Evolutionary conservation across 1,140 invertebrate species (phyloP), one percentile per base, ranked within the genome.

Genomic region (Trypoxylus dichotomus): DNA sequence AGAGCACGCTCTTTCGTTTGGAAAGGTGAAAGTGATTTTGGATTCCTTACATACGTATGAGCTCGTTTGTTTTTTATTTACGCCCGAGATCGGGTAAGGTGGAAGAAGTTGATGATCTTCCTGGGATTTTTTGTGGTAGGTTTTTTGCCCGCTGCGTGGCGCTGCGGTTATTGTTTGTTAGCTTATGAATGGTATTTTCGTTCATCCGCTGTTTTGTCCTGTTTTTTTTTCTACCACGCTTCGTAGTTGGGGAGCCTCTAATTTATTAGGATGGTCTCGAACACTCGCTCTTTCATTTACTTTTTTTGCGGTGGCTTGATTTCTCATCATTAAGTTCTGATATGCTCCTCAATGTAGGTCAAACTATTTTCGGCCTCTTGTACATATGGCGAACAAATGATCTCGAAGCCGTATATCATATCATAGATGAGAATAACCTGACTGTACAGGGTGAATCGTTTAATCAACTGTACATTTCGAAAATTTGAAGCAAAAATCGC

Each of bases 331-430:
- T 73, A 73, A 21, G 29, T 37, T 29, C 7, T n/a, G 27, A 21
- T 41, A 19, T 25, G 72, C 37, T 41, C 13, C 29, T 19, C 41
- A 37, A 74, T 74, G 29, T 43, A 43, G 41, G 41, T 74, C 41
- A 41, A 74, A 41, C 29, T 41, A 74, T 41, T 74, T 74, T 74
- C 15, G 71, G 63, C 11, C 32, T 63, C 43, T n/a, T 10, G 42
- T 21, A 77, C 47, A 77, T 29, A 76, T 68, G 63, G 63, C 8
- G 25, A 71, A 71, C 29, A 71, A 71, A 71, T 71, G 63, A 32
- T 15, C 1, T 68, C 32, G 10, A 37, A 5, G 5, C 32, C n/a
- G n/a, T n/a, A n/a, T 37, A 7, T 8, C 32, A 37, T 37, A 25
- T 13, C n/a, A 29, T 11, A 76, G 27, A 8, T 10, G 54, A 1